Evolutionary conservation across 92 coral and sea anemone species (phyloP), one percentile per base, ranked within the genome.

Genomic region (Epizoanthus scotinus): DNA sequence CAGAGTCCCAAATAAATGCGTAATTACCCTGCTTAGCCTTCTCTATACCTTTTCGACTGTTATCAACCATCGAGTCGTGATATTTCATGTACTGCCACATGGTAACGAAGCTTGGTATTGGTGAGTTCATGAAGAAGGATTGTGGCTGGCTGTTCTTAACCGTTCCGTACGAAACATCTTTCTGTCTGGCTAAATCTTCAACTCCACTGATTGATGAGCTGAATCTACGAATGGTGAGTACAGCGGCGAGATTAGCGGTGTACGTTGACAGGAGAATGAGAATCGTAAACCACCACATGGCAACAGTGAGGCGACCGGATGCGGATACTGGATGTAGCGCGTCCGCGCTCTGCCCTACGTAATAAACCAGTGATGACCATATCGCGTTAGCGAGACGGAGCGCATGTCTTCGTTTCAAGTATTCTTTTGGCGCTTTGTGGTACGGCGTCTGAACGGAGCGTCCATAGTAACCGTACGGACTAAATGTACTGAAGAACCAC

Each of bases 1-100:
- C 87, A n/a, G 98, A 94, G 83, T 92, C 98, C 98, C 98, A 91
- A 24, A 94, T 81, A 66, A 94, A 91, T 10, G 97, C 98, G 29
- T 70, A 94, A 18, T 86, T 83, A 8, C 90, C 90, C 24, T 88
- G 24, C 42, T 86, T 90, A 13, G 79, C 94, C 64, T 29, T 90
- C 18, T 67, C 82, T 6, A 94, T 87, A 9, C 97, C 98, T 44
- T 83, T 83, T 0, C 70, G 18, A 55, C 90, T 92, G 74, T 38
- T 78, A 0, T 71, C 77, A 15, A 94, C 89, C 3, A 92, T 77
- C 8, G 91, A 86, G 14, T 86, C 84, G 42, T 92, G 94, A 22
- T 83, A 90, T 67, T 88, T 78, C 98, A 94, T 94, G 81, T 87
- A 88, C 78, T 89, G 92, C 97, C 97, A 94, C 98, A 94, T 94